Evolutionary conservation across 2,113 vertebrate genomes (phyloP), one percentile per base, ranked within the genome.

Genomic region (Falcunculus frontatus): DNA sequence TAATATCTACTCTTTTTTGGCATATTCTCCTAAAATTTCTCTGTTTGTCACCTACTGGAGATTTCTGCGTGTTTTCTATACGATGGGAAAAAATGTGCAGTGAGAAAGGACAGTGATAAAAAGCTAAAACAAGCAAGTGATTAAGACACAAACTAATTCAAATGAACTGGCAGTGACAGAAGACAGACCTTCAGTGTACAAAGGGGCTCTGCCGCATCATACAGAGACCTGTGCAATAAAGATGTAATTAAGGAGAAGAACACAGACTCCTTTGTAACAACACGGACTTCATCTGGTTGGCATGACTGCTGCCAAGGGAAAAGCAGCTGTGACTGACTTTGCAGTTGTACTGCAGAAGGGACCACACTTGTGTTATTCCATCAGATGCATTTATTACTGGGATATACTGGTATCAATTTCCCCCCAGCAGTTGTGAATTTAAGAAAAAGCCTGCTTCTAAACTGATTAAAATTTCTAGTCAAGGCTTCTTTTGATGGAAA

Each of bases 191-290:
- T 56, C 75, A 65, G 81, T 0, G 0, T 21, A 82, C 50, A 82
- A 75, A 93, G 41, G n/a, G n/a, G 81, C 60, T 95, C 87, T 91
- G 91, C 93, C 56, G 74, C 65, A 91, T 44, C 49, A 89, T 19
- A 67, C 50, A 49, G 37, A 69, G 88, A 95, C 91, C 93, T 96
- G 87, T 39, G 84, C 84, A 95, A 70, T 77, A 91, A 96, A 89
- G 89, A 95, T 55, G 78, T 56, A 85, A 96, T 95, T 95, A 96
- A 83, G 77, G 65, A 89, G 88, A 94, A 87, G 84, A 95, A 86
- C 87, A 95, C 42, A 91, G 93, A 17, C 91, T 92, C 69, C 69
- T 87, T 90, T 87, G n/a, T 78, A 93, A 72, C 69, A 91, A 73
- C 55, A 69, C 5, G 75, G 74, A 50, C 46, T 87, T 85, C 78